Percentiles rank a stretch among this genome's conserved stretches.
Conservation (phyloP, 2,888 invertebrate species). For the Himalopsyche anomala region DNA sequence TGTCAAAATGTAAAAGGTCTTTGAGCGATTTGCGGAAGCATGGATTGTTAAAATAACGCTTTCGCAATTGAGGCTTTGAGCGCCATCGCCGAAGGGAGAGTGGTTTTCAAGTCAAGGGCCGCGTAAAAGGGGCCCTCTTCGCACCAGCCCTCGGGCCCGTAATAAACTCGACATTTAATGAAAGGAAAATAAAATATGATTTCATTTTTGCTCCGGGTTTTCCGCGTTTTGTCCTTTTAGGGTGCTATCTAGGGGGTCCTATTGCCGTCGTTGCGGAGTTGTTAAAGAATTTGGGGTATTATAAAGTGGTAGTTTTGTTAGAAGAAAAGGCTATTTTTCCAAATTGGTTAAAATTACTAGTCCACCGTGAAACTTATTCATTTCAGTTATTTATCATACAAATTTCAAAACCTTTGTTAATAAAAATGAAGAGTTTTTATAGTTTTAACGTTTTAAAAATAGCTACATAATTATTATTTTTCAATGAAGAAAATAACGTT, state of each 20-base stretch:
- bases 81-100: conserved; percentile 36
- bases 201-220: conserved; percentile 47
- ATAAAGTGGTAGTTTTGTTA: neutral
- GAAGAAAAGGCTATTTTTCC: neutral
- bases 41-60: conserved; percentile 26
- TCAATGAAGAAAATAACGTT: too few species aligned
- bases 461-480: too few species aligned
- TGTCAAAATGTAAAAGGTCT: conserved; percentile 13
- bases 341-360: too few species aligned
- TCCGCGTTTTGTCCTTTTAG: conserved; percentile 36
- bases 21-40: conserved; percentile 26
- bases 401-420: too few species aligned
- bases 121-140: conserved; percentile 41
- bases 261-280: conserved; percentile 32
- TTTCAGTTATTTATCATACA: too few species aligned
- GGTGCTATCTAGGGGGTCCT: conserved; percentile 8
- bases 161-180: conserved; percentile 52
- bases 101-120: conserved; percentile 44
- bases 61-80: conserved; percentile 18
- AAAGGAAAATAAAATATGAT: conserved; percentile 53
- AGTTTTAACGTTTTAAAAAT: too few species aligned
- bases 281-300: conserved; percentile 16
- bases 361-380: too few species aligned
- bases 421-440: too few species aligned
- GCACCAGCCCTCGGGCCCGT: conserved; percentile 28